These are phyloP conservation scores for Trichopria drosophilae DNA, from an alignment of 2,888 invertebrate species.

Conservation along the genomic window DNA sequence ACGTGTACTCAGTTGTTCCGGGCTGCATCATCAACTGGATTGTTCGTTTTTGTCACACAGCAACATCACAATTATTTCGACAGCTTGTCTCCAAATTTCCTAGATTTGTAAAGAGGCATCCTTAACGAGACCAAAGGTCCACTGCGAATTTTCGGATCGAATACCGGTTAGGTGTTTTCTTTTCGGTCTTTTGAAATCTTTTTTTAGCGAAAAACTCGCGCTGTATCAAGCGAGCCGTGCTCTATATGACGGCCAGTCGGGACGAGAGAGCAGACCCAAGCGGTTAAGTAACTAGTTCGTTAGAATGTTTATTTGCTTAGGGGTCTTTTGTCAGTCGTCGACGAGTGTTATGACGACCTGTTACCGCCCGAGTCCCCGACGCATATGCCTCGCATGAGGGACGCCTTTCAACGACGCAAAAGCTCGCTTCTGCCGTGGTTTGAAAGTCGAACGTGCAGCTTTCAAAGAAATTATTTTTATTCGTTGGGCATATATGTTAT, in stretches of 20 bases:
- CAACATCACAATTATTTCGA: conserved; percentile 42
- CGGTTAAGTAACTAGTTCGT: conserved; percentile 58
- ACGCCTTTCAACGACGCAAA: conserved; percentile 35
- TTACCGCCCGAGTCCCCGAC: conserved; percentile 44
- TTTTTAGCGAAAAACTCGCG: too few relatives aligned
- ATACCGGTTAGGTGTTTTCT: conserved; percentile 39
- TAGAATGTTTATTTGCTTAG: conserved; percentile 57
- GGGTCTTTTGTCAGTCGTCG: conserved; percentile 50
- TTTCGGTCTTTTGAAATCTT: too few relatives aligned
- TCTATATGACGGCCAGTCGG: too few relatives aligned
- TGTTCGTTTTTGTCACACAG: not conserved
- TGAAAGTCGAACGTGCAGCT: not conserved
- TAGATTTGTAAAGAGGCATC: conserved; percentile 34
- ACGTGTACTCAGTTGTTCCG: conserved; percentile 4
- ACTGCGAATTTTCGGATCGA: conserved; percentile 21
- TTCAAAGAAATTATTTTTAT: too few relatives aligned
- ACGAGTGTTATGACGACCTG: conserved; percentile 57
- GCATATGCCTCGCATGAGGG: conserved; percentile 42
- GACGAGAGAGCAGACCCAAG: conserved; percentile 14
- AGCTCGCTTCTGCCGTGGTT: not conserved
- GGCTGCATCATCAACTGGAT: conserved; percentile 1
- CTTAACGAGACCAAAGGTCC: conserved; percentile 40
- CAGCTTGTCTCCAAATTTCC: conserved; percentile 48
- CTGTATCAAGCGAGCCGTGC: too few relatives aligned
- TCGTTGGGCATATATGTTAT: too few relatives aligned